A percentile compares a stretch with the other conserved stretches of the same genome.
phyloP scores from a whole-genome alignment of 2,797 vertebrate species.

The Chanos chanos region DNA sequence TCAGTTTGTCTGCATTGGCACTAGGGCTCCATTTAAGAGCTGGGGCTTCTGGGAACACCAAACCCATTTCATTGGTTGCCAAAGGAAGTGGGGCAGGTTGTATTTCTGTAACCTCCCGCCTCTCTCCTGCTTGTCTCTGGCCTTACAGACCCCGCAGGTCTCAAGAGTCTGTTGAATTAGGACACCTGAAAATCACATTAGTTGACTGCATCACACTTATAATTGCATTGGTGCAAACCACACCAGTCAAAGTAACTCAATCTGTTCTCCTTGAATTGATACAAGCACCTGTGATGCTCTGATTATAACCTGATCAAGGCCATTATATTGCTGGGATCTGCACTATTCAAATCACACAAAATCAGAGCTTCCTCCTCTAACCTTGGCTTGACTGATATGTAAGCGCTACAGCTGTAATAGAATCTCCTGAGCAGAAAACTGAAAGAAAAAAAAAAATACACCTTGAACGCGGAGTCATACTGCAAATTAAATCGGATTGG shows the following conservation, averaged over 20 bases:
- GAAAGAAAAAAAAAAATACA: too few species aligned
- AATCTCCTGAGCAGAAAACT: too few species aligned
- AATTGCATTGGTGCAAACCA: neutral
- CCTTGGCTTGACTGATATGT: too few species aligned
- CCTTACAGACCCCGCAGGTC: neutral
- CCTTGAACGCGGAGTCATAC: too few species aligned
- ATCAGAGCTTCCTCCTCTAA: too few species aligned
- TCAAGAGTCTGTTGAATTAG: neutral
- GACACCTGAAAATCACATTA: neutral
- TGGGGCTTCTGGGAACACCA: constrained; percentile 55
- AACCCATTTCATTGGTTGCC: constrained; percentile 44
- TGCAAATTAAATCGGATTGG: constrained; percentile 13
- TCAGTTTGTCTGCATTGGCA: constrained; percentile 47
- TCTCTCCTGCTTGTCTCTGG: constrained; percentile 7
- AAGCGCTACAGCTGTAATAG: too few species aligned
- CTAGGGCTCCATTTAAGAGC: constrained; percentile 57
- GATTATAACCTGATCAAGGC: too few species aligned
- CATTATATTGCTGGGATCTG: too few species aligned
- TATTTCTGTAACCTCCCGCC: constrained; percentile 7
- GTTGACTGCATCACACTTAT: neutral
- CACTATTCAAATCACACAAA: too few species aligned
- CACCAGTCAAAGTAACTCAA: too few species aligned
- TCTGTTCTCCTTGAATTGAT: too few species aligned
- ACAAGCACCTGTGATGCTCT: too few species aligned
- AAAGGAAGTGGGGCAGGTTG: constrained; percentile 63